Conservation (phyloP, 37 sponge, comb jelly and placozoan species). For the Ephydatia muelleri region DNA sequence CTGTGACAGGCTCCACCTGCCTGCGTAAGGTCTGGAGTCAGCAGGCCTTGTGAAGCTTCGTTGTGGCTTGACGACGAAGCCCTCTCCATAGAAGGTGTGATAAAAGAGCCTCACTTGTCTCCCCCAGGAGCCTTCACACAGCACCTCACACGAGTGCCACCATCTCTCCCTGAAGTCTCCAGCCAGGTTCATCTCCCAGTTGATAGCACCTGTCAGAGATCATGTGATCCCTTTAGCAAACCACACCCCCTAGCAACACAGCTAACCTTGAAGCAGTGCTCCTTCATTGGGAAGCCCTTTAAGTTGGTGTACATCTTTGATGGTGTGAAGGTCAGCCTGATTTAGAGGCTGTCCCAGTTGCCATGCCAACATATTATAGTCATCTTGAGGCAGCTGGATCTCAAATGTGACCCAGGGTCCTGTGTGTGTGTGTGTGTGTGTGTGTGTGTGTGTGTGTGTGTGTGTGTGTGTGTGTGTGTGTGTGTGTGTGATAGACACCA, state of each 20-base stretch:
- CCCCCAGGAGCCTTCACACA: constrained; percentile 79
- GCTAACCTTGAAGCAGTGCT: constrained; percentile 33
- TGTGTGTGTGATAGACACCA: background rate
- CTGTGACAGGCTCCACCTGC: background rate
- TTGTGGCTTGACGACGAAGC: constrained; percentile 58
- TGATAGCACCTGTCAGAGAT: constrained; percentile 53
- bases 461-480: no score
- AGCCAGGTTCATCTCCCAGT: constrained; percentile 79
- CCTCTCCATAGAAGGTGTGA: constrained; percentile 89
- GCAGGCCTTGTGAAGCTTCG: constrained; percentile 21
- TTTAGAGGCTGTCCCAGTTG: constrained; percentile 59
- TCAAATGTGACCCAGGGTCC: constrained; percentile 93
- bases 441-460: no score
- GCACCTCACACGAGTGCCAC: constrained; percentile 71
- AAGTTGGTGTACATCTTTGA: constrained; percentile 55
- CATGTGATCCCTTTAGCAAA: background rate
- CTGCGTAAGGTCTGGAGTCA: constrained; percentile 65
- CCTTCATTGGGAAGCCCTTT: constrained; percentile 58
- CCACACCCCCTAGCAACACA: no score
- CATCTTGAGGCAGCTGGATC: constrained; percentile 90
- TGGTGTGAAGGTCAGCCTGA: background rate
- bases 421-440: background rate
- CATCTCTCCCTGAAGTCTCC: constrained; percentile 48
- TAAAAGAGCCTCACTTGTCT: constrained; percentile 69
- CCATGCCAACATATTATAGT: constrained; percentile 89